Percentiles rank a stretch among this genome's conserved stretches.
Evolutionary conservation across 2,797 vertebrate species (phyloP).

Genomic region (Menidia menidia): DNA sequence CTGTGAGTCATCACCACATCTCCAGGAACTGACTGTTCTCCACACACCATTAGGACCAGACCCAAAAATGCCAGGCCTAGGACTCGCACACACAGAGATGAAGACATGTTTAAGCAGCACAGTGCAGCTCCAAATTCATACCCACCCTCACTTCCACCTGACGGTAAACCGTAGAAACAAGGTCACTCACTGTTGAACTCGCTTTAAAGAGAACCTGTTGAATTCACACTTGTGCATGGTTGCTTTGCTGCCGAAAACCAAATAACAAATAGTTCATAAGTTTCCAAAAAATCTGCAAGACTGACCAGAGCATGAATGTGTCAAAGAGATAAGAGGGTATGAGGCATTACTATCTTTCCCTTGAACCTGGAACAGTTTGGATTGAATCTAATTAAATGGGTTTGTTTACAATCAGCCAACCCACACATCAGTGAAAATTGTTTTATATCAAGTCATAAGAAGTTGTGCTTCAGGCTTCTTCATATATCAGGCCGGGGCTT

Average conservation of each 20-base stretch:
- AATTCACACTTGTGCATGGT: constrained; percentile 29
- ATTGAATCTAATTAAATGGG: constrained; percentile 71
- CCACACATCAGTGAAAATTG: constrained; percentile 69
- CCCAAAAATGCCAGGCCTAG: constrained; percentile 61
- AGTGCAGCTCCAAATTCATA: constrained; percentile 40
- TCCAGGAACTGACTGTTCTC: constrained; percentile 81
- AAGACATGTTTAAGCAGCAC: constrained; percentile 23
- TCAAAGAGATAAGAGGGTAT: constrained; percentile 66
- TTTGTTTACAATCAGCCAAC: constrained; percentile 72
- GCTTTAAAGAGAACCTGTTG: constrained; percentile 48
- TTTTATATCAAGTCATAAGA: constrained; percentile 71
- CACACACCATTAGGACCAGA: constrained; percentile 70
- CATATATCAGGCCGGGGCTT: constrained; percentile 60
- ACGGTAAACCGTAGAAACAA: constrained; percentile 43
- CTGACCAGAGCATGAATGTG: constrained; percentile 69
- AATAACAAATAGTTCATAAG: constrained; percentile 55
- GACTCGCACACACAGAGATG: constrained; percentile 8
- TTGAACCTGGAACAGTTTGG: constrained; percentile 59
- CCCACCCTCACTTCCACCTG: constrained; percentile 44
- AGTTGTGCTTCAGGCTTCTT: constrained; percentile 53
- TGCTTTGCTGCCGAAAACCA: constrained; percentile 36
- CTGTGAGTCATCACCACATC: constrained; percentile 84
- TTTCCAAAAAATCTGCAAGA: constrained; percentile 59
- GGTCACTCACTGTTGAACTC: constrained; percentile 52
- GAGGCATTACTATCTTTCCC: constrained; percentile 59